Percentiles rank a stretch among this genome's conserved stretches.
Conservation (phyloP, 1,140 invertebrate genomes). For the Amphibalanus amphitrite region DNA sequence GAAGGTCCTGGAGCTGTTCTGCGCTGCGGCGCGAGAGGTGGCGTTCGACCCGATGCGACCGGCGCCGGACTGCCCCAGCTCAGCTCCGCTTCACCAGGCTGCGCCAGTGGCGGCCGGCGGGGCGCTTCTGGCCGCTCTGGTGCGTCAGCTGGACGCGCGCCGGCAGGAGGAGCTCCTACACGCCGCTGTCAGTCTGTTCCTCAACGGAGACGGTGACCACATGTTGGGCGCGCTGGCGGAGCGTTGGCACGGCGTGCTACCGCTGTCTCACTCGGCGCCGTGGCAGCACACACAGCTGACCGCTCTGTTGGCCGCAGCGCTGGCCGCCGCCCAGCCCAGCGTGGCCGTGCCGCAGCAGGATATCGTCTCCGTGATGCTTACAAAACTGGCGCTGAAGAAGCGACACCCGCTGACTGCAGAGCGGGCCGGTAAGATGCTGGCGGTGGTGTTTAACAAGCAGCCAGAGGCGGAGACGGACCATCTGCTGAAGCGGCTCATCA, state of each 20-base stretch:
- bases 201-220: not conserved
- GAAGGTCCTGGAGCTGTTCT: not conserved
- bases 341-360: constrained; percentile 2
- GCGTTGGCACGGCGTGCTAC: not conserved
- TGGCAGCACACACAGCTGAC: constrained; percentile 3
- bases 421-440: not conserved
- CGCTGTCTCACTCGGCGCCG: not conserved
- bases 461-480: not conserved
- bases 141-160: not conserved
- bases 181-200: not conserved
- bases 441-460: not conserved
- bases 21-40: constrained; percentile 1
- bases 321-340: not conserved
- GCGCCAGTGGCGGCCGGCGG: not conserved
- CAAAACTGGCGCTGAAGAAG: constrained; percentile 3
- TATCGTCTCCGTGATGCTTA: not conserved
- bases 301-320: not conserved
- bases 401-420: not conserved
- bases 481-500: not conserved
- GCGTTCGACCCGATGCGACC: not conserved
- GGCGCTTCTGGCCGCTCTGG: not conserved
- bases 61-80: not conserved
- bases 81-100: not conserved
- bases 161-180: not conserved
- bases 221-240: not conserved